phyloP scores from a whole-genome alignment of 2,888 invertebrate genomes.

The Cheilosia vulpina region DNA sequence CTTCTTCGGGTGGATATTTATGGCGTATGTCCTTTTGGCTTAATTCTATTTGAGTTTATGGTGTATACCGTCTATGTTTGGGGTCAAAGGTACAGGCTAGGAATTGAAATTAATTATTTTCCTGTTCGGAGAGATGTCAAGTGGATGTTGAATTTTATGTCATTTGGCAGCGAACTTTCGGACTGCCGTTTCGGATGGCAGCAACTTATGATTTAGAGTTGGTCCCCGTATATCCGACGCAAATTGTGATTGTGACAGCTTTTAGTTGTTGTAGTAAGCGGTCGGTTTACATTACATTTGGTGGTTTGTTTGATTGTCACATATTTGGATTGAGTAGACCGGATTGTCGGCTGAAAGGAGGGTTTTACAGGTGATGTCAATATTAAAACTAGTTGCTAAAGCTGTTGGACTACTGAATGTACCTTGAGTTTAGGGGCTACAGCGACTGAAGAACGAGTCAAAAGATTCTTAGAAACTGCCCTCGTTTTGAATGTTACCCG shows the following conservation, averaged over 20 bases:
- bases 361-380: no score
- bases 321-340: no score
- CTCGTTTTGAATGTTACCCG: no score
- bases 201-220: not conserved
- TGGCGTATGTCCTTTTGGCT: slow-evolving; percentile 34
- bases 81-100: not conserved
- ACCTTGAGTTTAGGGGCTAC: no score
- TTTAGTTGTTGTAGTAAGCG: not conserved
- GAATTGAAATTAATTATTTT: slow-evolving; percentile 39
- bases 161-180: not conserved
- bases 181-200: not conserved
- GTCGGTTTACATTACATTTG: no score
- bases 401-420: no score
- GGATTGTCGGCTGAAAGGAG: no score
- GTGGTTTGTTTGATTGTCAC: no score
- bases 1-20: slow-evolving; percentile 25
- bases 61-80: not conserved
- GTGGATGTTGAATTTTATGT: slow-evolving; percentile 9
- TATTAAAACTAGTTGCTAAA: no score
- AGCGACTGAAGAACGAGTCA: no score
- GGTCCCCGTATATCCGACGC: not conserved
- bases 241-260: not conserved
- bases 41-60: not conserved
- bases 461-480: no score
- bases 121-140: slow-evolving; percentile 41